Percentiles rank a stretch among this genome's conserved stretches.
These are phyloP conservation scores for Martes martes DNA, from an alignment of 2,113 vertebrate genomes.

Conservation along the genomic window DNA sequence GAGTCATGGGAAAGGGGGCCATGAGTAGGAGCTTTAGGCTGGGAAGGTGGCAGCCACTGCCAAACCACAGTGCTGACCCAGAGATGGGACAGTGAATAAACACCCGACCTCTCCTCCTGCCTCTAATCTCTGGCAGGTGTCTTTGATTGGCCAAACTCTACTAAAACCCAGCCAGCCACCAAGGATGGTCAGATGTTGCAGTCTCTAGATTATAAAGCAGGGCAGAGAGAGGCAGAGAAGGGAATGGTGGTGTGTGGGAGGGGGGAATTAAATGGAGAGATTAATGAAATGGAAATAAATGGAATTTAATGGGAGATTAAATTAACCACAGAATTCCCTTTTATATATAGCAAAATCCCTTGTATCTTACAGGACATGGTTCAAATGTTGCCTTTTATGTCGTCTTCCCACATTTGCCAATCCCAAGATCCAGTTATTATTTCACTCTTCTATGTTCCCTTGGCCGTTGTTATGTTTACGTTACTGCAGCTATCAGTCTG, in stretches of 20 bases:
- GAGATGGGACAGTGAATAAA: not conserved
- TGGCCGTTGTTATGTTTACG: not conserved
- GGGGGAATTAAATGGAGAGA: conserved; percentile 24
- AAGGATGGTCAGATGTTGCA: not conserved
- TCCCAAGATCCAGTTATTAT: not conserved
- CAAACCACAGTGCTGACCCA: not conserved
- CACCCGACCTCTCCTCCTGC: not conserved
- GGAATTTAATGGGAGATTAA: not conserved
- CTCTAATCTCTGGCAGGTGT: not conserved
- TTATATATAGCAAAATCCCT: not conserved
- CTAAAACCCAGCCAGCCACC: not conserved
- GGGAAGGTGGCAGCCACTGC: not conserved
- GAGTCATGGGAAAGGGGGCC: not conserved
- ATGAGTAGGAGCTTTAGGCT: not conserved
- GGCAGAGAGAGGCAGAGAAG: not conserved
- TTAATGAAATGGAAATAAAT: not conserved
- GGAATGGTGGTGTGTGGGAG: not conserved
- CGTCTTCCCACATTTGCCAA: not conserved
- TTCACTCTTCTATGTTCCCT: not conserved
- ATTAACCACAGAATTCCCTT: not conserved
- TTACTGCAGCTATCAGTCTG: conserved; percentile 16
- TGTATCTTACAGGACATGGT: conserved; percentile 18
- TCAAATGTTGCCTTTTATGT: conserved; percentile 24
- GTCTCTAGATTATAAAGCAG: not conserved
- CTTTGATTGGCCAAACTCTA: not conserved